These are phyloP conservation scores for Plutomurus gul DNA, from an alignment of 1,140 invertebrate species.

Conservation along the genomic window DNA sequence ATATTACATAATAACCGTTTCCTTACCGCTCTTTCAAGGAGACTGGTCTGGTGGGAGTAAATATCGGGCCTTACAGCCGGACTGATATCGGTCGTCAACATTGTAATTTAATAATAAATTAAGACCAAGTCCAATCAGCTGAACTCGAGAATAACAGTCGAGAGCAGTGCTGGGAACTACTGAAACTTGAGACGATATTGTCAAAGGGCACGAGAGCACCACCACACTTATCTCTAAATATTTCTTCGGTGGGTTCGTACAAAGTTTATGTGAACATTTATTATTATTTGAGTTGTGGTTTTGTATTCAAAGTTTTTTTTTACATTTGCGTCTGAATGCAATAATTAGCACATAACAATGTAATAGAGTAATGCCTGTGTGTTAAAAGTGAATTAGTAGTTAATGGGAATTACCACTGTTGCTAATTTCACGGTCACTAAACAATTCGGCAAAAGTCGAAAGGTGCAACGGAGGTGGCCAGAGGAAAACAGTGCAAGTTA, in stretches of 20 bases:
- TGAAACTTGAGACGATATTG: conserved; percentile 12
- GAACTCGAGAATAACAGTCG: not conserved
- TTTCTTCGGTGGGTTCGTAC: not conserved
- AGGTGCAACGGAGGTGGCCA: not conserved
- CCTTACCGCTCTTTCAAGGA: conserved; percentile 53
- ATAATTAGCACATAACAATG: no score
- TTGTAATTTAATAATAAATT: conserved; percentile 33
- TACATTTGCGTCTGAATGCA: no score
- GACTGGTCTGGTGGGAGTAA: conserved; percentile 50
- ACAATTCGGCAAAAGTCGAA: not conserved
- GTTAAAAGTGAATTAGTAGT: not conserved
- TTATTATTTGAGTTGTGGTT: not conserved
- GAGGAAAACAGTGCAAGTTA: not conserved
- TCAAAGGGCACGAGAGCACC: not conserved
- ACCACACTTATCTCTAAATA: not conserved
- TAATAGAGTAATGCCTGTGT: not conserved
- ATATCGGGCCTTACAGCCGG: conserved; percentile 52
- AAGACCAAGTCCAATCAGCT: not conserved
- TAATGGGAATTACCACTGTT: not conserved
- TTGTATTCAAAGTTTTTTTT: not conserved
- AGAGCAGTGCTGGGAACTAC: not conserved
- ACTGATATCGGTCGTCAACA: conserved; percentile 53
- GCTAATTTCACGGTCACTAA: not conserved
- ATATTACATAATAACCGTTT: conserved; percentile 29
- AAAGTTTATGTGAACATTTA: not conserved